A percentile compares a stretch with the other conserved stretches of the same genome.
These are phyloP conservation scores for Drosophila sechellia DNA, from an alignment of 1,140 invertebrate species.

Conservation along the genomic window DNA sequence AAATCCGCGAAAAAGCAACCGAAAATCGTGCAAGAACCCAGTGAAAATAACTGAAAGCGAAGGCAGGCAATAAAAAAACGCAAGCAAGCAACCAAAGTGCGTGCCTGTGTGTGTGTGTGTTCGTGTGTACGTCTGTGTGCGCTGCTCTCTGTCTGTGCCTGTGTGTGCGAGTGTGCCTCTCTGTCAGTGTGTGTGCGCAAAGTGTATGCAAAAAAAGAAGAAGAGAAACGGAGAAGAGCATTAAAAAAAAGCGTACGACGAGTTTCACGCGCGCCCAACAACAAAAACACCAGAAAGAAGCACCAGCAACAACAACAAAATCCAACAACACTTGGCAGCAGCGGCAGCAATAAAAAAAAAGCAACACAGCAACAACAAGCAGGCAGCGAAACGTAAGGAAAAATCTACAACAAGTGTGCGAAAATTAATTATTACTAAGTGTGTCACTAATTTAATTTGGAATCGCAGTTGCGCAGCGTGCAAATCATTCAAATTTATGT, in stretches of 20 bases:
- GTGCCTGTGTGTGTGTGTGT: constrained; percentile 54
- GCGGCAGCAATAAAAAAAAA: constrained; percentile 31
- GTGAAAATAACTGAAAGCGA: constrained; percentile 61
- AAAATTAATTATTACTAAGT: constrained; percentile 83
- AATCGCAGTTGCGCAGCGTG: constrained; percentile 70
- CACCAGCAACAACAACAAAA: constrained; percentile 21
- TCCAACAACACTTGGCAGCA: constrained; percentile 25
- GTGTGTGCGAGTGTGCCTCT: constrained; percentile 42
- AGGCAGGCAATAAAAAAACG: constrained; percentile 59
- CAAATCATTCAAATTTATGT: constrained; percentile 77
- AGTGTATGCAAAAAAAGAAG: constrained; percentile 80
- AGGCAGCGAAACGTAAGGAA: constrained; percentile 45
- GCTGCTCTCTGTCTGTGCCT: constrained; percentile 31
- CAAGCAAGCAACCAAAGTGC: constrained; percentile 77
- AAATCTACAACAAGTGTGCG: constrained; percentile 75
- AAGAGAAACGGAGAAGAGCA: constrained; percentile 76
- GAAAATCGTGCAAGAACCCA: constrained; percentile 40
- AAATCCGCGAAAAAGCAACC: constrained; percentile 54
- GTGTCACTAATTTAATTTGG: constrained; percentile 80
- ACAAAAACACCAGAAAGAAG: constrained; percentile 43
- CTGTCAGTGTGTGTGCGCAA: constrained; percentile 67
- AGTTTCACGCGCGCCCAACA: constrained; percentile 71
- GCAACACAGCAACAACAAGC: constrained; percentile 1
- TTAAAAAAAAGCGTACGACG: constrained; percentile 69
- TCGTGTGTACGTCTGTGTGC: constrained; percentile 16